Percentiles rank a stretch among this genome's conserved stretches.
Conservation (phyloP, 2,888 invertebrate genomes). For the Scaptomyza reducta region DNA sequence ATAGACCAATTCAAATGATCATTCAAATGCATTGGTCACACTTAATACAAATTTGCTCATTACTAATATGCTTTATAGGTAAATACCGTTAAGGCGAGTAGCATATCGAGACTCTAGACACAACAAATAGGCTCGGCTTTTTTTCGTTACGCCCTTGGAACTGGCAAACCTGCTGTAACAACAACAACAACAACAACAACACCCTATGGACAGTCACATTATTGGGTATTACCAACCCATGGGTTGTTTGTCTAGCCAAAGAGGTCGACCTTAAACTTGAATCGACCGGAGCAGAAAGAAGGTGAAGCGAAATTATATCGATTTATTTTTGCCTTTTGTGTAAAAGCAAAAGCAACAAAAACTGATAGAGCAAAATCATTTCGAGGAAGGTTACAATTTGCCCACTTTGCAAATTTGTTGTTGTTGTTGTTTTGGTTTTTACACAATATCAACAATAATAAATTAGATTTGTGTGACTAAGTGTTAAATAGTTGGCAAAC, state of each 20-base stretch:
- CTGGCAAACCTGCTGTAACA: conserved; percentile 32
- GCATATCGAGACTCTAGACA: conserved; percentile 13
- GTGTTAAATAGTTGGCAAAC: conserved; percentile 46
- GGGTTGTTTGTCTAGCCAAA: conserved; percentile 45
- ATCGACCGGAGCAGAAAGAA: conserved; percentile 63
- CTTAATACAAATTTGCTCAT: conserved; percentile 21
- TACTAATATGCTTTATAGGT: conserved; percentile 22
- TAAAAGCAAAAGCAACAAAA: conserved; percentile 3
- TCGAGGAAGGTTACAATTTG: conserved; percentile 57
- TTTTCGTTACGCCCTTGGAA: conserved; percentile 66
- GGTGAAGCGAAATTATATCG: conserved; percentile 39
- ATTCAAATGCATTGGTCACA: conserved; percentile 20
- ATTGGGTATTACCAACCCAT: conserved; percentile 64
- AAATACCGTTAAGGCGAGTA: conserved; percentile 17
- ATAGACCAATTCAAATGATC: neutral
- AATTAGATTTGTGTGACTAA: conserved; percentile 38
- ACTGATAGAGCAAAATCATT: conserved; percentile 40
- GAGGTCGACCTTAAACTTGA: conserved; percentile 69
- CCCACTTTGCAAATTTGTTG: conserved; percentile 53
- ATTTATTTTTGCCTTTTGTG: conserved; percentile 36
- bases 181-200: conserved; percentile 24
- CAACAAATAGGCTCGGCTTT: conserved; percentile 24
- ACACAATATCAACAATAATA: conserved; percentile 5
- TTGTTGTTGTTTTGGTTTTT: conserved; percentile 15
- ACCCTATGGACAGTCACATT: conserved; percentile 47